A percentile compares a stretch with the other conserved stretches of the same genome.
Conservation (phyloP, 2,888 invertebrate species). For the Celastrina argiolus region DNA sequence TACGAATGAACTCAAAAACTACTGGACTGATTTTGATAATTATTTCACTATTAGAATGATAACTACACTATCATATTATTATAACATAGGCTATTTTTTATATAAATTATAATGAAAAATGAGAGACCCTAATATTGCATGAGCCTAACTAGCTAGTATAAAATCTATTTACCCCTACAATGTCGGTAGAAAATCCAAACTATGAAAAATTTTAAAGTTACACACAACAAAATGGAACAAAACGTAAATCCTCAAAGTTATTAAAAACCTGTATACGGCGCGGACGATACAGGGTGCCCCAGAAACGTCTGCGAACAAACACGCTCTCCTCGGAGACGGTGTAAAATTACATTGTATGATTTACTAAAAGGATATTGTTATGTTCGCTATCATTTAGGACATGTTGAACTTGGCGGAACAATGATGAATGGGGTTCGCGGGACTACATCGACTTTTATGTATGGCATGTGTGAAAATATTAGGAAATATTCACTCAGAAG, state of each 20-base stretch:
- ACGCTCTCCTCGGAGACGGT: constrained; percentile 17
- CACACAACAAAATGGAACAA: not conserved
- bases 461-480: constrained; percentile 8
- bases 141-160: not conserved
- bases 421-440: constrained; percentile 11
- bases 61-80: no score
- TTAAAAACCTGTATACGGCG: constrained; percentile 1
- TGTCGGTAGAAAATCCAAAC: not conserved
- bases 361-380: constrained; percentile 22
- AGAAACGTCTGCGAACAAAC: constrained; percentile 16
- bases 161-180: not conserved
- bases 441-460: constrained; percentile 4
- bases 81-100: no score
- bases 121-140: no score
- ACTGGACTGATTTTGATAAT: no score
- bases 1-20: no score
- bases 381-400: constrained; percentile 20
- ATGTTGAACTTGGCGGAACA: constrained; percentile 20
- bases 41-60: no score
- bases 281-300: not conserved
- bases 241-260: constrained; percentile 13
- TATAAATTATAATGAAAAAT: no score
- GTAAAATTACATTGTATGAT: constrained; percentile 16
- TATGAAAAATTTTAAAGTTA: not conserved
- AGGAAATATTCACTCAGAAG: constrained; percentile 1